Percentiles rank a stretch among this genome's conserved stretches.
phyloP scores from a whole-genome alignment of 2,888 invertebrate genomes.

The Zeuzera pyrina region DNA sequence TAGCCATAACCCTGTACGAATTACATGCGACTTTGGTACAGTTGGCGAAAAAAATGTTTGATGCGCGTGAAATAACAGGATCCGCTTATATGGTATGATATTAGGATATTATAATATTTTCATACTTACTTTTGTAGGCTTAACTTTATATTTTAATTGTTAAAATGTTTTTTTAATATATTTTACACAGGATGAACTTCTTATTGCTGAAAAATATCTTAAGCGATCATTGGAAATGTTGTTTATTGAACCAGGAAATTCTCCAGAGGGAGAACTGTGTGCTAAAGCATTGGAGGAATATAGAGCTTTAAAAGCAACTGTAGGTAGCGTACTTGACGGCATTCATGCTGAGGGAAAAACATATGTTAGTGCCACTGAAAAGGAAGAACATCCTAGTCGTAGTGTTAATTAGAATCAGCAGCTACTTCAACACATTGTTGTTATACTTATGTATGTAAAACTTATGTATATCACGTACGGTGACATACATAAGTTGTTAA shows the following conservation, averaged over 20 bases:
- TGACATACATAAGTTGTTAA: too few species aligned
- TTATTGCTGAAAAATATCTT: conserved; percentile 71
- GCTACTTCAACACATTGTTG: conserved; percentile 4
- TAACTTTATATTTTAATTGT: background rate
- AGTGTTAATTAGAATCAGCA: conserved; percentile 2
- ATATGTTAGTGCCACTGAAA: conserved; percentile 27
- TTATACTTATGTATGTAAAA: too few species aligned
- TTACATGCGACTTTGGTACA: conserved; percentile 78
- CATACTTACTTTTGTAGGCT: too few species aligned
- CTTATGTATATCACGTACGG: too few species aligned
- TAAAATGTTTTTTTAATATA: background rate
- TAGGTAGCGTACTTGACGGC: conserved; percentile 41
- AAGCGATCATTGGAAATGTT: conserved; percentile 77
- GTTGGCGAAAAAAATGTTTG: conserved; percentile 76
- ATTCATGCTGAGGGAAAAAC: conserved; percentile 46
- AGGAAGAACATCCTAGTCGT: conserved; percentile 12
- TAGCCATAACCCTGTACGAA: conserved; percentile 84
- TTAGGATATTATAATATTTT: too few species aligned
- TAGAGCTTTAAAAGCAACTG: conserved; percentile 69
- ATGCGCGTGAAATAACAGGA: conserved; percentile 71
- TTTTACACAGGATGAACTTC: conserved; percentile 58
- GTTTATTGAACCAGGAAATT: conserved; percentile 79
- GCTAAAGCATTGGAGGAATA: conserved; percentile 78
- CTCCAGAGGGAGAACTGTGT: conserved; percentile 81
- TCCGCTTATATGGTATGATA: conserved; percentile 67